Evolutionary conservation across 1,140 invertebrate genomes (phyloP), one percentile per base, ranked within the genome.

Genomic region (Copidosoma floridanum): DNA sequence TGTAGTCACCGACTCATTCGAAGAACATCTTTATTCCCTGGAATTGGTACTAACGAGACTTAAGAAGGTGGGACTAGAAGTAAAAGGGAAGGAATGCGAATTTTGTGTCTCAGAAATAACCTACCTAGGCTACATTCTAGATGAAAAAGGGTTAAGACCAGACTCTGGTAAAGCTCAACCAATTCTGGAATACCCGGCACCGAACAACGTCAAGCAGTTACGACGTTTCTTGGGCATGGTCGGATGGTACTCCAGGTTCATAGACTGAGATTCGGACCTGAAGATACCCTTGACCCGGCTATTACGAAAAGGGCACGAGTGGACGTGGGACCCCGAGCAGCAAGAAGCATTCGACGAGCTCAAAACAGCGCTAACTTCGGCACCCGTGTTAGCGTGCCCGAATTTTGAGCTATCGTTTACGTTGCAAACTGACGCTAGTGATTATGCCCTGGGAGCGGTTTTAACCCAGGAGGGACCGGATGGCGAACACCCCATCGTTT

Each of bases 391-490:
- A n/a, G n/a, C n/a, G n/a, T n/a, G 38, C 57, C 54, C 65, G 3
- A 59, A 67, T 27, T 65, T 65, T 18, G 1, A 3, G 0, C 29
- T 52, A 21, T 24, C 24, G 2, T 65, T 68, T 4, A n/a, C 26
- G 2, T 14, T 50, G n/a, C 47, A 50, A 20, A 29, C 24, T 20
- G 47, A 50, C 29, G 47, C 26, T 10, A 50, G 47, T n/a, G 29
- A 50, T 4, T 50, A 29, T 29, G 47, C 35, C 5, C 27, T 77
- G n/a, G 72, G 70, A 14, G 70, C 68, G 1, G 60, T 72, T 5
- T 48, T 77, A 11, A 46, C 57, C 21, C 73, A 77, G 53, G 57
- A 58, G 38, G 38, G 38, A 7, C 4, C 6, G 18, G 41, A 21
- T 44, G 41, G 41, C 16, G 41, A 44, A n/a, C 41, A 44, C 20